phyloP scores from a whole-genome alignment of 2,888 invertebrate species.

The Eupithecia insigniata region DNA sequence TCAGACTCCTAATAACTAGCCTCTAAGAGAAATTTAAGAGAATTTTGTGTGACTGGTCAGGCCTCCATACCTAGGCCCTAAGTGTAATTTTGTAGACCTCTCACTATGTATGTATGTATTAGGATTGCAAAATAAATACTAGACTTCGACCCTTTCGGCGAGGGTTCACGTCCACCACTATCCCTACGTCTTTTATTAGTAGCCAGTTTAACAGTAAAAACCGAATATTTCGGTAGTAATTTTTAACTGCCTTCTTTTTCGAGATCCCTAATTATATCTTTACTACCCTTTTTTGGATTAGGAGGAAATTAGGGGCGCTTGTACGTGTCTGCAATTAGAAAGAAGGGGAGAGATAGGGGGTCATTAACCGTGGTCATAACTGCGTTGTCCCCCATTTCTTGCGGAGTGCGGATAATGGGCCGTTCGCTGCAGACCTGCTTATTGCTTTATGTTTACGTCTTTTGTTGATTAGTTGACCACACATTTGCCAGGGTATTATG shows the following conservation, averaged over 20 bases:
- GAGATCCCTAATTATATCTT: constrained; percentile 1
- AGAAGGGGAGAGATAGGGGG: constrained; percentile 23
- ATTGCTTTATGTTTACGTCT: constrained; percentile 39
- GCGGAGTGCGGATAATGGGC: constrained; percentile 41
- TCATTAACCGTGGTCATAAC: constrained; percentile 44
- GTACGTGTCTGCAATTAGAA: constrained; percentile 41
- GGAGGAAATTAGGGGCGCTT: constrained; percentile 49
- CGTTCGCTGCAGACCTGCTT: constrained; percentile 41
- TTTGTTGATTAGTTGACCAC: constrained; percentile 39
- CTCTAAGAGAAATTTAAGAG: too few relatives aligned
- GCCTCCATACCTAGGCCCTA: too few relatives aligned
- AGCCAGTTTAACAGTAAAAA: too few relatives aligned
- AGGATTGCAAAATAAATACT: too few relatives aligned
- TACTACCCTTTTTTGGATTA: neutral
- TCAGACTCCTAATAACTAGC: too few relatives aligned
- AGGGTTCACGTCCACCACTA: too few relatives aligned
- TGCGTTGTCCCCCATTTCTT: constrained; percentile 38
- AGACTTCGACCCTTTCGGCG: too few relatives aligned
- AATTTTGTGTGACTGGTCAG: too few relatives aligned
- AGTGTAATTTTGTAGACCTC: too few relatives aligned
- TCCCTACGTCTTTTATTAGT: too few relatives aligned
- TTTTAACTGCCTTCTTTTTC: neutral
- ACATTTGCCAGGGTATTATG: constrained; percentile 21
- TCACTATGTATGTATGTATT: too few relatives aligned
- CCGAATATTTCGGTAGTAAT: neutral